Percentiles rank a stretch among this genome's conserved stretches.
These are phyloP conservation scores for Acanthosepion esculentum DNA, from an alignment of 2,888 invertebrate genomes.

Conservation along the genomic window DNA sequence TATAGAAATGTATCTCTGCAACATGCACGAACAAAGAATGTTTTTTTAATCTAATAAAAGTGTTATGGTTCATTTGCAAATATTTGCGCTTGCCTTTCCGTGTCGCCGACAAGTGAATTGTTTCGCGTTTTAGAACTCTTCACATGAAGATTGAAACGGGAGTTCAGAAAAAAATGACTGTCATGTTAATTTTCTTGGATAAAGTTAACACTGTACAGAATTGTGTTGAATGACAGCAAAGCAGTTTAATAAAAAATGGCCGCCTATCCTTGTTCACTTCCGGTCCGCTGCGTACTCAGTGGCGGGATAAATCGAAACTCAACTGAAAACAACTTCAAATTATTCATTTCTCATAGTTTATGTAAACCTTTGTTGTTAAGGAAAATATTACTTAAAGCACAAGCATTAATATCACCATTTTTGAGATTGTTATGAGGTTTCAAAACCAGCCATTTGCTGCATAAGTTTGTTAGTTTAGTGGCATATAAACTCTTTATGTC, in stretches of 20 bases:
- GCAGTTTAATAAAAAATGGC: neutral
- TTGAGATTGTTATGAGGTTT: too few species aligned
- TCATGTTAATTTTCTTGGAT: neutral
- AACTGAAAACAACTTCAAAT: neutral
- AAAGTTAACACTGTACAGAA: neutral
- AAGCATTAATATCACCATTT: neutral
- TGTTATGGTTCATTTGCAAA: too few species aligned
- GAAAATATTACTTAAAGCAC: neutral
- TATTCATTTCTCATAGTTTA: neutral
- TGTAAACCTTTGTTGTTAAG: neutral
- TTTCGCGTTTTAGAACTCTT: neutral
- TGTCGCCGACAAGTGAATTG: too few species aligned
- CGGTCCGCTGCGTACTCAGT: neutral
- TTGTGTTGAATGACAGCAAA: neutral
- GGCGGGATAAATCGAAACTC: neutral
- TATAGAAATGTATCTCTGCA: too few species aligned
- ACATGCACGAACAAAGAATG: too few species aligned
- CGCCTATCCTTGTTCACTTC: neutral
- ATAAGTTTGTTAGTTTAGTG: too few species aligned
- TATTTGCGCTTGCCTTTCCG: too few species aligned
- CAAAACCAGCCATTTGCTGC: too few species aligned
- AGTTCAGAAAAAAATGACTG: neutral
- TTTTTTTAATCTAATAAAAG: too few species aligned
- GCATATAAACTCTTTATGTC: too few species aligned
- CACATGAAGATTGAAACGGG: neutral